A percentile compares a stretch with the other conserved stretches of the same genome.
Evolutionary conservation across 2,797 vertebrate genomes (phyloP).

Genomic region (Fratercula arctica): DNA sequence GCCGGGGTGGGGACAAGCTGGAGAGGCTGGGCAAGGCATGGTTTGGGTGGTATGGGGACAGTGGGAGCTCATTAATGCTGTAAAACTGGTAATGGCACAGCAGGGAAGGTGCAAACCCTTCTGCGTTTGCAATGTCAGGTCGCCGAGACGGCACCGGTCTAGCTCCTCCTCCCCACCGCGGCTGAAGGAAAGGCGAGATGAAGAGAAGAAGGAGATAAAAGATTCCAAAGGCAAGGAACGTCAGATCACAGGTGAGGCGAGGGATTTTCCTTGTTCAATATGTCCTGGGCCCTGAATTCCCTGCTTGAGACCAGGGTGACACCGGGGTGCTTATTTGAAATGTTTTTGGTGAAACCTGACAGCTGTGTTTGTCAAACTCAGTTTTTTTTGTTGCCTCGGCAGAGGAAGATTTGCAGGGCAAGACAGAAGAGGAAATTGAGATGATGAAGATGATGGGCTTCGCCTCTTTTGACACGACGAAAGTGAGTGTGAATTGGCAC

Average conservation of each 20-base stretch:
- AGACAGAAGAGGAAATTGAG: constrained; percentile 97
- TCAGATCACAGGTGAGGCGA: constrained; percentile 87
- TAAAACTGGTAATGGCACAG: not conserved
- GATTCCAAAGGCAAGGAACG: constrained; percentile 86
- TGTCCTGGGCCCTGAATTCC: rapidly evolving
- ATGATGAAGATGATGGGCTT: constrained; percentile 99
- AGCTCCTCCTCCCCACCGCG: constrained; percentile 85
- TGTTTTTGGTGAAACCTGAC: rapidly evolving
- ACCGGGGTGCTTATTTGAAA: rapidly evolving
- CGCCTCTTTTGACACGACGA: constrained; percentile 85
- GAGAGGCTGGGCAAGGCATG: rapidly evolving
- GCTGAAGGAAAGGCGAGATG: constrained; percentile 88
- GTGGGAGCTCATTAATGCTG: not conserved
- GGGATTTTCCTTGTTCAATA: not conserved
- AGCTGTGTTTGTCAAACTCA: rapidly evolving
- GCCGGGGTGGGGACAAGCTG: rapidly evolving
- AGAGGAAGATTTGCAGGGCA: constrained; percentile 94
- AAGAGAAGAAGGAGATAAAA: constrained; percentile 88
- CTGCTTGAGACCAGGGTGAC: rapidly evolving
- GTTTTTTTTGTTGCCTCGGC: not conserved
- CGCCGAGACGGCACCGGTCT: constrained; percentile 88
- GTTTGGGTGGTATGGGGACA: rapidly evolving
- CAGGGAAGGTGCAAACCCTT: not conserved
- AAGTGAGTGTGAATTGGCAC: constrained; percentile 73
- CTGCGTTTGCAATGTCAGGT: constrained; percentile 71